Evolutionary conservation across 2,797 vertebrate genomes (phyloP).

Genomic region (Smutsia temminckii): DNA sequence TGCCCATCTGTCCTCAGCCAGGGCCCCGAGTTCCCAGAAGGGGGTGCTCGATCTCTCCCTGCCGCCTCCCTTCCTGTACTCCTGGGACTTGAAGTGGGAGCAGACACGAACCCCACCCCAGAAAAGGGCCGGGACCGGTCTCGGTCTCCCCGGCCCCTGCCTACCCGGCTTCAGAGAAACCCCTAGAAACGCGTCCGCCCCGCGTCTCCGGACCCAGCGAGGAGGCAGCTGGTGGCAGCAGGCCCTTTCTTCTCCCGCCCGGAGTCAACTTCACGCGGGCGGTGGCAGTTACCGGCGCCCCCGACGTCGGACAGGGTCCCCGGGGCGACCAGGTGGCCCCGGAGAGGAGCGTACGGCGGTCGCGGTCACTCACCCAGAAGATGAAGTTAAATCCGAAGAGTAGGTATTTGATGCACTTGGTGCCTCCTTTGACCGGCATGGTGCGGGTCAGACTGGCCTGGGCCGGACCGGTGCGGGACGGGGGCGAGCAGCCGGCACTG

Average conservation of each 20-base stretch:
- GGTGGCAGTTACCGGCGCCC: not conserved
- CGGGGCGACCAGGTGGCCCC: not conserved
- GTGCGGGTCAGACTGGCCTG: not conserved
- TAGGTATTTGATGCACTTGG: slow-evolving; percentile 96
- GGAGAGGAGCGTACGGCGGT: not conserved
- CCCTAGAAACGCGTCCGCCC: not conserved
- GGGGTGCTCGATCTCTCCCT: not conserved
- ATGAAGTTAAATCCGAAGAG: slow-evolving; percentile 97
- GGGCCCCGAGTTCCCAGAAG: not conserved
- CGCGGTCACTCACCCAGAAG: slow-evolving; percentile 93
- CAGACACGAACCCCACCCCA: not conserved
- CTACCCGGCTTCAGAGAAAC: not conserved
- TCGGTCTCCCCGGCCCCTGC: too few relatives aligned
- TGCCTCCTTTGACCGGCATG: slow-evolving; percentile 94
- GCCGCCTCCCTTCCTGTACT: not conserved
- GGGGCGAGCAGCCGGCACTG: not conserved
- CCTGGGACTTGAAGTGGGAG: not conserved
- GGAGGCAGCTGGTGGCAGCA: slow-evolving; percentile 28
- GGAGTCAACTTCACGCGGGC: not conserved
- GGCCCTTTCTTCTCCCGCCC: not conserved
- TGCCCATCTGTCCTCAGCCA: not conserved
- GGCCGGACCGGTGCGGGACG: not conserved
- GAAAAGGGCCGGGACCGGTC: not conserved
- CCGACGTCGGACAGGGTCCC: not conserved
- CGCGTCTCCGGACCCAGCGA: not conserved